These are phyloP conservation scores for Formica selysi DNA, from an alignment of 1,140 invertebrate species.

Conservation along the genomic window DNA sequence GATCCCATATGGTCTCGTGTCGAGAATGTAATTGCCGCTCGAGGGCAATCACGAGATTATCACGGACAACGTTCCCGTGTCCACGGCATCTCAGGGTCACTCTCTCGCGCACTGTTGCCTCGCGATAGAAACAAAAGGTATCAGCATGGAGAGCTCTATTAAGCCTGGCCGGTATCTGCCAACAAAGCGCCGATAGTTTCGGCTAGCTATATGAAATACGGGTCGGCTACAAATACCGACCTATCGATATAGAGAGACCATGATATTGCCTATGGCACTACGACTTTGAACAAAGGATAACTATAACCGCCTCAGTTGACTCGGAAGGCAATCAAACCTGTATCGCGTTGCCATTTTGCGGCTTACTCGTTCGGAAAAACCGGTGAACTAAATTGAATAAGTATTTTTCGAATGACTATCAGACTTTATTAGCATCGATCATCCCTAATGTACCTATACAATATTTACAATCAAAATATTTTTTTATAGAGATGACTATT, in stretches of 20 bases:
- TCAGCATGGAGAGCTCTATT: constrained; percentile 65
- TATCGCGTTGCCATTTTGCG: not conserved
- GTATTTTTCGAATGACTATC: not conserved
- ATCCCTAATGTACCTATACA: not conserved
- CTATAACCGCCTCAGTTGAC: constrained; percentile 35
- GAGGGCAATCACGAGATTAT: constrained; percentile 76
- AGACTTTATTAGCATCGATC: not conserved
- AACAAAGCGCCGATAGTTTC: constrained; percentile 73
- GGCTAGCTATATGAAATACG: constrained; percentile 70
- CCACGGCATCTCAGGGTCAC: constrained; percentile 56
- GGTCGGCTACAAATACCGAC: constrained; percentile 72
- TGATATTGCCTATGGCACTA: constrained; percentile 64
- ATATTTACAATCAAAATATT: not conserved
- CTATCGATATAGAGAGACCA: constrained; percentile 59
- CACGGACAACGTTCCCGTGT: constrained; percentile 69
- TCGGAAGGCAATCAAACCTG: constrained; percentile 26
- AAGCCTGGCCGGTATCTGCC: constrained; percentile 49
- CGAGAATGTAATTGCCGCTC: constrained; percentile 70
- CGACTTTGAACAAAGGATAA: constrained; percentile 64
- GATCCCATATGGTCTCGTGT: constrained; percentile 61
- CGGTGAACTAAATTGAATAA: not conserved
- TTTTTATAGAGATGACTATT: not conserved
- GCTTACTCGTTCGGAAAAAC: not conserved
- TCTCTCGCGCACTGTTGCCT: constrained; percentile 56
- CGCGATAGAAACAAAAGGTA: constrained; percentile 71